Evolutionary conservation across 1,140 invertebrate species (phyloP), one percentile per base, ranked within the genome.

Genomic region (Polypedilum vanderplanki): DNA sequence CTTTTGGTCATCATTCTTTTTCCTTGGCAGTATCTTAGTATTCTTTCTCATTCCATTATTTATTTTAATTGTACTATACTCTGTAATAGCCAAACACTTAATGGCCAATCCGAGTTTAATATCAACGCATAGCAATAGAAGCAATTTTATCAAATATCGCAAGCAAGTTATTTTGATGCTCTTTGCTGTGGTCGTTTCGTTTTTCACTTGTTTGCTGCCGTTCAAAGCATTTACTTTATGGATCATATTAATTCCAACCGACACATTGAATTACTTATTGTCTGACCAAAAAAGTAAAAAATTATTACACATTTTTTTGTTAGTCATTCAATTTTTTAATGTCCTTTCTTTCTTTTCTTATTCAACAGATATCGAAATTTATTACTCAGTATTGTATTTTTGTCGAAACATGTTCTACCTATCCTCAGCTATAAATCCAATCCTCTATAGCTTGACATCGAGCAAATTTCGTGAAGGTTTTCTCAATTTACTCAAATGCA

Each of bases 371-470:
- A 83, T 93, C 78, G 91, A 93, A 76, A 86, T 86, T 8, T 96
- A 93, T 84, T 95, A 93, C 83, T 91, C 90, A 80, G 84, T 96
- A 73, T 86, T 96, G 10, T 95, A 93, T 83, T 91, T 95, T 83
- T 92, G 89, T 78, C 87, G 93, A 73, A 87, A 95, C 33, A 93
- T 96, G 91, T 83, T 94, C 17, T 95, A 96, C 83, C 86, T 95
- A 18, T 95, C 96, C 80, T 95, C 93, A 5, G 93, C 93, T 24
- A 89, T 95, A 75, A 96, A 96, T 84, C 94, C 94, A 3, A 93
- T 96, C 77, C 85, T 96, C 15, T 96, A 96, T 83, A 93, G 93
- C 81, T 85, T 94, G 12, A 94, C 94, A 90, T 95, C 93, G n/a
- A 93, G 92, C 0, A 96, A 95, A 82, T 96, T 96, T 83, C 87